Percentiles rank a stretch among this genome's conserved stretches.
These are phyloP conservation scores for Scartelaos histophorus DNA, from an alignment of 2,113 vertebrate species.

Conservation along the genomic window DNA sequence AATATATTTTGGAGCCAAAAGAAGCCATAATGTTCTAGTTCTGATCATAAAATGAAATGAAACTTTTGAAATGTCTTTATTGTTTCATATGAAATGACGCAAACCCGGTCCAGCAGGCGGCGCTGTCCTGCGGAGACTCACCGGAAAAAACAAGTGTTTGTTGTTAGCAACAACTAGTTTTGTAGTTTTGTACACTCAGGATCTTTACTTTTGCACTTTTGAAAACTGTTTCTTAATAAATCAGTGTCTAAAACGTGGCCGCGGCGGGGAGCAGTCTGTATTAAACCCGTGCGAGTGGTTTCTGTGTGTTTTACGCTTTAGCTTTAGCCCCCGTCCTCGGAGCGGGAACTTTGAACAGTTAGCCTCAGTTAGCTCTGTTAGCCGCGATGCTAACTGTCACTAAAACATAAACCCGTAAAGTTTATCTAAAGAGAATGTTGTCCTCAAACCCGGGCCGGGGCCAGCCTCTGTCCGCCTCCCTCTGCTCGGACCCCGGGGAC, in stretches of 20 bases:
- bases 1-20: too few species aligned
- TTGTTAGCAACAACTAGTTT: not conserved
- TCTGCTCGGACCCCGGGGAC: not conserved
- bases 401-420: not conserved
- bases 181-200: not conserved
- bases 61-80: too few species aligned
- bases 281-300: not conserved
- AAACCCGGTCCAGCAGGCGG: not conserved
- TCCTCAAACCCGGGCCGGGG: not conserved
- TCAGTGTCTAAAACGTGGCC: not conserved
- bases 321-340: not conserved
- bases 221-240: not conserved
- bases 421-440: not conserved
- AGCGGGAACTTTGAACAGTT: conserved; percentile 1
- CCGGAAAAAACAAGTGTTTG: not conserved
- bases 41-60: too few species aligned
- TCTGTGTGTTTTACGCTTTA: not conserved
- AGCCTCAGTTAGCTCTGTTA: not conserved
- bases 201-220: not conserved
- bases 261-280: not conserved
- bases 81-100: too few species aligned
- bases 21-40: too few species aligned
- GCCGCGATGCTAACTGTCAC: not conserved
- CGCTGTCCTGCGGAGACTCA: not conserved
- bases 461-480: not conserved